phyloP scores from a whole-genome alignment of 2,888 invertebrate species.

The Papilio protenor region DNA sequence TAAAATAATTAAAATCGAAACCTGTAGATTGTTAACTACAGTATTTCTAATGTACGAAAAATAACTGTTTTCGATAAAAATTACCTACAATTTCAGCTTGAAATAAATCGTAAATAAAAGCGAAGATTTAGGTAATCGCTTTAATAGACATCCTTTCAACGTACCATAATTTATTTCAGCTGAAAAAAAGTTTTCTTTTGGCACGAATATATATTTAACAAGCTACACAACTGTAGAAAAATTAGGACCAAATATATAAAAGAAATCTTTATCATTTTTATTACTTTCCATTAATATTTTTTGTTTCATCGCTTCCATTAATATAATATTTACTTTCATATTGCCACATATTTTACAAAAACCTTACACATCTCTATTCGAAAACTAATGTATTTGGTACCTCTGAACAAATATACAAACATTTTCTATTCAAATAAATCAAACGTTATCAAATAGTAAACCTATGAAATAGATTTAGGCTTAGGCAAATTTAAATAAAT shows the following conservation, averaged over 20 bases:
- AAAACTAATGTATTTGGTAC: background rate
- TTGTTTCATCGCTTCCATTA: background rate
- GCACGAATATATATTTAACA: conserved; percentile 13
- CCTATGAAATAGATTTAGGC: background rate
- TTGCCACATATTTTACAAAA: background rate
- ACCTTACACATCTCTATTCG: background rate
- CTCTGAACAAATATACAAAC: background rate
- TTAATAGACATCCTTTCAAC: conserved; percentile 22
- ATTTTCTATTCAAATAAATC: background rate
- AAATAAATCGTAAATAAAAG: conserved; percentile 18
- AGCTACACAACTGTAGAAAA: background rate
- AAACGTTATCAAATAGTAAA: background rate
- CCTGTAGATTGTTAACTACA: background rate
- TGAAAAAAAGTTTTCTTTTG: conserved; percentile 10
- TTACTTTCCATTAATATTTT: conserved; percentile 1
- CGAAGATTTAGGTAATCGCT: conserved; percentile 21
- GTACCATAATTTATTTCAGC: conserved; percentile 24
- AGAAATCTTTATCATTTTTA: conserved; percentile 5
- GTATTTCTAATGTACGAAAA: background rate
- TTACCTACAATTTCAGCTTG: background rate
- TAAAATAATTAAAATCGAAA: background rate
- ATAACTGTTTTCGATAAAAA: background rate
- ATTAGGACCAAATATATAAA: background rate
- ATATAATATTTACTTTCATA: background rate
- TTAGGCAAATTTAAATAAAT: no score